phyloP scores from a whole-genome alignment of 2,113 vertebrate species.

The Channa maculata region DNA sequence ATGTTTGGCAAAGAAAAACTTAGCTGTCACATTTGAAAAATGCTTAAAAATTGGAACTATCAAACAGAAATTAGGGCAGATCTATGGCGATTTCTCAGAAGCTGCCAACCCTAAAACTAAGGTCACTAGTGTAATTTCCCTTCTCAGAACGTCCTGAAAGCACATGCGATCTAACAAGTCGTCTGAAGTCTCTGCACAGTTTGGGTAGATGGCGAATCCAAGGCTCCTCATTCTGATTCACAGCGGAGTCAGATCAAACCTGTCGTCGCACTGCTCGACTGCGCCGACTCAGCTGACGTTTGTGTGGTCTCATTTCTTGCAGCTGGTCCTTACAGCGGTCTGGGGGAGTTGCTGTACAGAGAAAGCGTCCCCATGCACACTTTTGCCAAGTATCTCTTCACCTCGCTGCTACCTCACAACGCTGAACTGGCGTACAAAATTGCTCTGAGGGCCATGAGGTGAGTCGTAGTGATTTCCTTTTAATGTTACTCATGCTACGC shows the following conservation, averaged over 20 bases:
- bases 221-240: neutral
- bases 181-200: neutral
- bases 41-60: no score
- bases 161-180: neutral
- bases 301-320: constrained; percentile 45
- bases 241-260: constrained; percentile 32
- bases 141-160: neutral
- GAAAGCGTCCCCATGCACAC: constrained; percentile 99
- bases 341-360: constrained; percentile 94
- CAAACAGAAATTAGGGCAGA: no score
- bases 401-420: constrained; percentile 98
- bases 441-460: constrained; percentile 99
- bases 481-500: no score
- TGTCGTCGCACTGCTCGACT: neutral
- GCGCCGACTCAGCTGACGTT: constrained; percentile 3
- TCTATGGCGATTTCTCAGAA: no score
- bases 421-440: constrained; percentile 96
- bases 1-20: no score
- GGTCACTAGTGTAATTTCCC: neutral
- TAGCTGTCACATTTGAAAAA: no score
- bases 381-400: constrained; percentile 99
- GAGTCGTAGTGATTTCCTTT: constrained; percentile 48
- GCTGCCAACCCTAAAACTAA: no score
- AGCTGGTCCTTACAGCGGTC: constrained; percentile 97
- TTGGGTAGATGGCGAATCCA: neutral